These are phyloP conservation scores for Germaria angustata DNA, from an alignment of 2,888 invertebrate genomes.

Conservation along the genomic window DNA sequence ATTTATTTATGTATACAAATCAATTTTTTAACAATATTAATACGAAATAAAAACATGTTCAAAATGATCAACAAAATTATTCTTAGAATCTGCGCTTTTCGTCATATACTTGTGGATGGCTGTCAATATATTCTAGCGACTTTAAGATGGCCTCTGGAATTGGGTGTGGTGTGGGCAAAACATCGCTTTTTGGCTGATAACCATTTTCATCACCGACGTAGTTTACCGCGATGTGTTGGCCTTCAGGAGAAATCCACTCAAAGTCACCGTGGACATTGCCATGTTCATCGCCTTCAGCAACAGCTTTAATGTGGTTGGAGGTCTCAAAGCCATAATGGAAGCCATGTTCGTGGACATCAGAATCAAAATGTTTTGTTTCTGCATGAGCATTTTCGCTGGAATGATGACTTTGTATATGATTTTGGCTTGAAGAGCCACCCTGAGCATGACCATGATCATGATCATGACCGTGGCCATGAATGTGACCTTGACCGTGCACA, in stretches of 20 bases:
- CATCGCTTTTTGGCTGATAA: constrained; percentile 69
- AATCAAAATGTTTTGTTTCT: constrained; percentile 45
- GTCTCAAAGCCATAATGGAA: constrained; percentile 70
- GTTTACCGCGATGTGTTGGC: constrained; percentile 70
- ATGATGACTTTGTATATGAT: background rate
- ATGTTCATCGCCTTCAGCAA: constrained; percentile 71
- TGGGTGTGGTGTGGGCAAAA: constrained; percentile 70
- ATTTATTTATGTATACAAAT: background rate
- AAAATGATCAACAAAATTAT: background rate
- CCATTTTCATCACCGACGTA: constrained; percentile 76
- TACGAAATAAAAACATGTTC: too few relatives aligned
- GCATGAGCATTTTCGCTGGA: constrained; percentile 67
- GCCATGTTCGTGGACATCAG: constrained; percentile 73
- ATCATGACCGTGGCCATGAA: too few relatives aligned
- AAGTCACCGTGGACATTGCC: constrained; percentile 72
- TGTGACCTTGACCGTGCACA: too few relatives aligned
- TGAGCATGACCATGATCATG: background rate
- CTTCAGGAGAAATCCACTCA: constrained; percentile 74
- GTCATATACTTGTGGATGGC: constrained; percentile 72
- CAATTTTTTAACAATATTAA: background rate
- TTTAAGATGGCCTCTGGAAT: constrained; percentile 69
- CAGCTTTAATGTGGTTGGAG: constrained; percentile 70
- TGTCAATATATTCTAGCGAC: constrained; percentile 80
- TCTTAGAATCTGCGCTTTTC: background rate
- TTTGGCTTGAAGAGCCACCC: background rate